Evolutionary conservation across 2,888 invertebrate species (phyloP).

Genomic region (Leptogaster cylindrica): DNA sequence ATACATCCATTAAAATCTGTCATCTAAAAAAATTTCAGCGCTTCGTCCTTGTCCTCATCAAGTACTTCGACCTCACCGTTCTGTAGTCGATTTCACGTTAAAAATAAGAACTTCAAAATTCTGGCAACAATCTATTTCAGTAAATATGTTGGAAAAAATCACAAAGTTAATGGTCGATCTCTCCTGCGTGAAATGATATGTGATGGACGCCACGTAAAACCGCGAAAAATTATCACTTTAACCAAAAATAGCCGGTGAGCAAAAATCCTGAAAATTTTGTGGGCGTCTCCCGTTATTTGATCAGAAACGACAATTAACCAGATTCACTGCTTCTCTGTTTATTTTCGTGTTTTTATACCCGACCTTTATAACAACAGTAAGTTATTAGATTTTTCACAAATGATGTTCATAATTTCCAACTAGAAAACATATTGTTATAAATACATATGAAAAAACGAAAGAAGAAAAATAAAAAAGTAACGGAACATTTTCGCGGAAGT

Average conservation of each 20-base stretch:
- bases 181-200: neutral
- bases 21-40: no score
- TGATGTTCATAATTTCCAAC: no score
- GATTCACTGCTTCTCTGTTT: neutral
- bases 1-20: no score
- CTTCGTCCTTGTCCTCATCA: neutral
- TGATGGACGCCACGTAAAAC: constrained; percentile 7
- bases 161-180: constrained; percentile 10
- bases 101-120: constrained; percentile 9
- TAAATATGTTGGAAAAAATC: constrained; percentile 9
- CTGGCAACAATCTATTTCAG: constrained; percentile 28
- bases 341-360: neutral
- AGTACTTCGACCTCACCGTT: neutral
- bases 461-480: neutral
- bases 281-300: neutral
- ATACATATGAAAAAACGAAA: no score
- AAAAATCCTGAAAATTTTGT: constrained; percentile 15
- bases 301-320: neutral
- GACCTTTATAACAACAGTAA: neutral
- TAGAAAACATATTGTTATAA: no score
- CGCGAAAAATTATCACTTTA: constrained; percentile 17
- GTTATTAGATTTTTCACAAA: no score
- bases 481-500: neutral
- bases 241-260: constrained; percentile 18
- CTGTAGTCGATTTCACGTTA: constrained; percentile 12